Percentiles rank a stretch among this genome's conserved stretches.
These are phyloP conservation scores for Garrulus glandarius DNA, from an alignment of 2,797 vertebrate species.

Conservation along the genomic window DNA sequence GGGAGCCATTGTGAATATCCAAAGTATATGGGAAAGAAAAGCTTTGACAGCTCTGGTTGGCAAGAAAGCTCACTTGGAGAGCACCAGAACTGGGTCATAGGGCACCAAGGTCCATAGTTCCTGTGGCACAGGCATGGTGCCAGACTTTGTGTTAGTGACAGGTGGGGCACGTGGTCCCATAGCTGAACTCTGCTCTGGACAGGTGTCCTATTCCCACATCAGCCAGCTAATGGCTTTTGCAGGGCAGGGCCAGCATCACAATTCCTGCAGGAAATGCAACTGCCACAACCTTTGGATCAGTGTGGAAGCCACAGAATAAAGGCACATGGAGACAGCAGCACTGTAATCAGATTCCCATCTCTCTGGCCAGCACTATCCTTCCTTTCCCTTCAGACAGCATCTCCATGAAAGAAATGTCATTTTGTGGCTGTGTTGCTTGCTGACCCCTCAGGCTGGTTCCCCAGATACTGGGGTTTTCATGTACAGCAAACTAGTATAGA, in stretches of 20 bases:
- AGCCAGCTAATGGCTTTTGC: background rate
- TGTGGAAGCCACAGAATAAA: background rate
- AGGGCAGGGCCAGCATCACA: background rate
- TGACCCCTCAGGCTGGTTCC: background rate
- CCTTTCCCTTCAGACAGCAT: background rate
- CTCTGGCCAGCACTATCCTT: background rate
- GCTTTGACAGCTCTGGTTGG: background rate
- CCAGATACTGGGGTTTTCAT: background rate
- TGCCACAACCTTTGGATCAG: background rate
- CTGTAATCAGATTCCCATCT: background rate
- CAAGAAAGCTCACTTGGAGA: background rate
- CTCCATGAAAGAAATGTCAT: background rate
- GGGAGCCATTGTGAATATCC: background rate
- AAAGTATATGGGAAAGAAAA: background rate
- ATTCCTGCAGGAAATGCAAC: background rate
- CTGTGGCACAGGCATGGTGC: rapidly evolving
- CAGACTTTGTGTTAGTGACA: background rate
- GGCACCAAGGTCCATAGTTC: background rate
- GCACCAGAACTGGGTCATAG: background rate
- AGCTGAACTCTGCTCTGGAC: background rate
- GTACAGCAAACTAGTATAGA: background rate
- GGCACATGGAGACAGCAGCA: background rate
- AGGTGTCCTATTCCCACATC: background rate
- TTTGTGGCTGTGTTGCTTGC: background rate
- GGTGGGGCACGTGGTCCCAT: rapidly evolving